Evolutionary conservation across 2,113 vertebrate species (phyloP), one percentile per base, ranked within the genome.

Genomic region (Sylvietta virens): DNA sequence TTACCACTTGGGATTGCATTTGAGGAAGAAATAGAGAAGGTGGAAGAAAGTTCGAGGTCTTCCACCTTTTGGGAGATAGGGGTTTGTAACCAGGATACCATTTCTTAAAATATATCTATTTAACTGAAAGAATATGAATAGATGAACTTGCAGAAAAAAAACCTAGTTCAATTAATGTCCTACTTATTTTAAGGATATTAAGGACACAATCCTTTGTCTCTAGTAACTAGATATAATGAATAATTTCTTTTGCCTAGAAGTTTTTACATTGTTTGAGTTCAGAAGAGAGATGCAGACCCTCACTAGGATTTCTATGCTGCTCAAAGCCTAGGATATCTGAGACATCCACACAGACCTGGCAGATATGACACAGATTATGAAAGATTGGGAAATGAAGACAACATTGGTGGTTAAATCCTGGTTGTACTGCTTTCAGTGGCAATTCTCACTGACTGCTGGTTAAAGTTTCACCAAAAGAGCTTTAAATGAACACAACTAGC

Each of bases 81-180:
- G 30, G 26, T 83, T 88, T 88, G 56, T 88, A 95, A 92, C 47
- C 88, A 96, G 69, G 51, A 86, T 91, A 88, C 27, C 77, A 78
- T 71, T 92, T 93, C 89, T 88, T 86, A 83, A 93, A 83, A 83
- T 88, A 72, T 21, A 45, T 58, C 77, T 91, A 16, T 62, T 83
- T 78, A 92, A 78, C 56, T 67, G 61, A 90, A 39, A 85, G 57
- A 90, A 70, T 73, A 90, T 45, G 40, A 88, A 82, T 78, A 81
- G n/a, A 81, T 58, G 76, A 95, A 78, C 60, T 61, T 74, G 54
- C 13, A 87, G 58, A 16, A 65, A 40, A 54, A 82, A 62, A 58
- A 47, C 57, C 56, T 81, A 73, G 16, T 61, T 81, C 6, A 14
- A 86, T 22, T 94, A 30, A 42, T 14, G 45, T 54, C 74, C 71